A percentile compares a stretch with the other conserved stretches of the same genome.
Conservation (phyloP, 2,113 vertebrate genomes). For the Halichoerus grypus region DNA sequence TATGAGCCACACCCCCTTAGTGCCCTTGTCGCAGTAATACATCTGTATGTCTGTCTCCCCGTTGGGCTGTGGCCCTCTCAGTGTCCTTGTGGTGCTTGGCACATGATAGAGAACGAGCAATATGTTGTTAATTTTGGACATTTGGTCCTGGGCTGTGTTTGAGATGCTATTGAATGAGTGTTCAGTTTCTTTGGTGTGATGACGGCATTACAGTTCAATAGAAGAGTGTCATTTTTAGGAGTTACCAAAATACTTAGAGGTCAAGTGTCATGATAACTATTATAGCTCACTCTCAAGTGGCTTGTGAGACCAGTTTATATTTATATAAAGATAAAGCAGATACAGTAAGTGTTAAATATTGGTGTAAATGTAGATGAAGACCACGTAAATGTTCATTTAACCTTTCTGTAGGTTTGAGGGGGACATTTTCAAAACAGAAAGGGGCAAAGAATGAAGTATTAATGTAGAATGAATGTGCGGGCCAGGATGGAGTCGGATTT, state of each 20-base stretch:
- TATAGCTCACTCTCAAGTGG: not conserved
- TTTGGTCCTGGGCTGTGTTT: not conserved
- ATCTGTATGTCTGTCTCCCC: not conserved
- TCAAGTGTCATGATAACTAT: not conserved
- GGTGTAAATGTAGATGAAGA: not conserved
- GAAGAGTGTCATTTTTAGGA: not conserved
- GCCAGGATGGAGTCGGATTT: not conserved
- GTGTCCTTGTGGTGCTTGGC: not conserved
- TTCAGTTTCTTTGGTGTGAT: not conserved
- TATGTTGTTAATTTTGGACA: not conserved
- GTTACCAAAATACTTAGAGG: not conserved
- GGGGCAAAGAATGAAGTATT: not conserved
- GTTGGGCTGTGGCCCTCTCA: not conserved
- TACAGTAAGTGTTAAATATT: not conserved
- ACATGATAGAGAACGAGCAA: not conserved
- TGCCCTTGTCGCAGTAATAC: fast-evolving
- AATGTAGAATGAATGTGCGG: fast-evolving
- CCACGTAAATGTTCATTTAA: not conserved
- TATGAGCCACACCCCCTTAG: too few relatives aligned
- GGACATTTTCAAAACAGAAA: not conserved
- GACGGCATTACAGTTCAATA: not conserved
- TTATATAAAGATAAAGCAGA: not conserved
- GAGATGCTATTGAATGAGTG: not conserved
- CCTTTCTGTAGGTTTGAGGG: not conserved
- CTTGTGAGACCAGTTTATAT: not conserved